Evolutionary conservation across 2,888 invertebrate species (phyloP).

Genomic region (Eudasyphora cyanicolor): DNA sequence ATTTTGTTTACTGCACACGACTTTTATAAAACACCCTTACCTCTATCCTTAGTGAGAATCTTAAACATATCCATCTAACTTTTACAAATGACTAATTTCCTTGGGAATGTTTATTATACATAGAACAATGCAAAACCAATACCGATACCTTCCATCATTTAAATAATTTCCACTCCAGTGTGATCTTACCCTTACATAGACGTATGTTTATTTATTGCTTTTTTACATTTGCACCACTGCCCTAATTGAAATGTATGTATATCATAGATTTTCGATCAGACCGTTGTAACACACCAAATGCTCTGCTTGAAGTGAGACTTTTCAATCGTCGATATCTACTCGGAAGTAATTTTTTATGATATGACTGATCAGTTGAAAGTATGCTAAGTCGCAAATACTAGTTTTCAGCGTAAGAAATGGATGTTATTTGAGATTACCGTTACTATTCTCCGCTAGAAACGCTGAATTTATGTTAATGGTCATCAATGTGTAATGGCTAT

Average conservation of each 20-base stretch:
- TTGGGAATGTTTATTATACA: constrained; percentile 53
- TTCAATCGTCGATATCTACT: too few species aligned
- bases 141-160: neutral
- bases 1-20: constrained; percentile 53
- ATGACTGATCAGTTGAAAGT: too few species aligned
- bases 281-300: too few species aligned
- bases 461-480: too few species aligned
- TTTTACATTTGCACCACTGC: constrained; percentile 54
- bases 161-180: constrained; percentile 36
- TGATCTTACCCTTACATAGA: constrained; percentile 28
- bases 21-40: constrained; percentile 5
- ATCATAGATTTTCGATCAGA: too few species aligned
- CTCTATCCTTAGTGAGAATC: constrained; percentile 42
- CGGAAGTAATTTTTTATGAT: too few species aligned
- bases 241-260: constrained; percentile 18
- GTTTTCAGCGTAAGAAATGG: too few species aligned
- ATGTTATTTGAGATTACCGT: too few species aligned
- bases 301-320: too few species aligned
- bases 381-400: too few species aligned
- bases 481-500: too few species aligned
- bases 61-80: constrained; percentile 47
- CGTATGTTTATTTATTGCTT: constrained; percentile 33
- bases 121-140: neutral
- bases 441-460: too few species aligned
- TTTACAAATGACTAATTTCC: constrained; percentile 51